Evolutionary conservation across 2,888 invertebrate genomes (phyloP).

Genomic region (Neoaliturus tenellus): DNA sequence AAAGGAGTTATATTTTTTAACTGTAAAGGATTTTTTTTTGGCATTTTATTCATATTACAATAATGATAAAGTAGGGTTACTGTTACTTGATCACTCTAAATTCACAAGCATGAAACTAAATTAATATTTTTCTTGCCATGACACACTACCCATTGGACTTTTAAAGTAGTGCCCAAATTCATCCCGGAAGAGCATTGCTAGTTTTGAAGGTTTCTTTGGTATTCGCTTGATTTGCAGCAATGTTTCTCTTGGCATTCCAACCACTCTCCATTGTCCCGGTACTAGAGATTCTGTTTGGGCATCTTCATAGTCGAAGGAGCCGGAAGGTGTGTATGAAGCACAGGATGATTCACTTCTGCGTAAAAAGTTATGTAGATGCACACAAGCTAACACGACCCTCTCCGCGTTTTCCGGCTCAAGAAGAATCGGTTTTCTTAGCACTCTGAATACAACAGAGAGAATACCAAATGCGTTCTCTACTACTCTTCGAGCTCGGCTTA

Average conservation of each 20-base stretch:
- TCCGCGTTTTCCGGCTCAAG: constrained; percentile 64
- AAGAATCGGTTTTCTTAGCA: constrained; percentile 65
- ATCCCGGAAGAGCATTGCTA: constrained; percentile 43
- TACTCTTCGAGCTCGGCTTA: constrained; percentile 65
- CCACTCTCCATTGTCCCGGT: constrained; percentile 56
- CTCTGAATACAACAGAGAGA: constrained; percentile 62
- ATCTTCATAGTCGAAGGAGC: constrained; percentile 54
- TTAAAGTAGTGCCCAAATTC: constrained; percentile 35
- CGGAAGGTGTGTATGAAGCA: constrained; percentile 43
- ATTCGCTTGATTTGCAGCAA: constrained; percentile 46
- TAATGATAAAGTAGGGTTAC: too few relatives aligned
- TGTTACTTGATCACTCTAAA: too few relatives aligned
- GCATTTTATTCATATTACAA: too few relatives aligned
- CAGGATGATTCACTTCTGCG: constrained; percentile 61
- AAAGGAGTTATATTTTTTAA: too few relatives aligned
- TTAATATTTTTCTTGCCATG: constrained; percentile 44
- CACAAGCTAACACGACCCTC: constrained; percentile 63
- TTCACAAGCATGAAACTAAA: too few relatives aligned
- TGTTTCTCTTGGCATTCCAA: constrained; percentile 36
- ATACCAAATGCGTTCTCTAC: constrained; percentile 67
- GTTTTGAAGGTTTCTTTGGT: constrained; percentile 52
- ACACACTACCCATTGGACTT: constrained; percentile 21
- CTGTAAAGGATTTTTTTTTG: too few relatives aligned
- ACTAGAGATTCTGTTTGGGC: constrained; percentile 35
- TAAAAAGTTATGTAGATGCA: constrained; percentile 66